These are phyloP conservation scores for Rotaria sp. DNA, from an alignment of 2,888 invertebrate species.

Conservation along the genomic window DNA sequence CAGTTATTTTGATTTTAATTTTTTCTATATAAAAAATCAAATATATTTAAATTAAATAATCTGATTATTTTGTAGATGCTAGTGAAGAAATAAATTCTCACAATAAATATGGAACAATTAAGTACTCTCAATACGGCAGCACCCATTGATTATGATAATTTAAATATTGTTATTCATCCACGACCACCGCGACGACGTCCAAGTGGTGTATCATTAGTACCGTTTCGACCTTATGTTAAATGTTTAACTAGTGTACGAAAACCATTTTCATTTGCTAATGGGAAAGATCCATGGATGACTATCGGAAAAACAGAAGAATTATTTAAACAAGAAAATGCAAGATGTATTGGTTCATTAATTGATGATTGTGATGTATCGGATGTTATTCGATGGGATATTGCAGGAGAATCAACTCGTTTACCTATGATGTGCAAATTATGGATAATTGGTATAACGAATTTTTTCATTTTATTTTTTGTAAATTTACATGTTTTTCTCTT, in stretches of 20 bases:
- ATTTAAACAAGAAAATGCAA: not conserved
- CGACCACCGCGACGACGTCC: not conserved
- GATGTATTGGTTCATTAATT: constrained; percentile 20
- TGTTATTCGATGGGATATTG: constrained; percentile 21
- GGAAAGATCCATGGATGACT: not conserved
- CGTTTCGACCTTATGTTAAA: not conserved
- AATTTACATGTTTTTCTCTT: not conserved
- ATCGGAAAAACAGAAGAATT: not conserved
- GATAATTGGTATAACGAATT: not conserved
- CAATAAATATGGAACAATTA: no score
- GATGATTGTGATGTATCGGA: constrained; percentile 9
- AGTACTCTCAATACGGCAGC: not conserved
- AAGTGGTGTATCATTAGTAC: not conserved
- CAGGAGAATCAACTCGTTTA: not conserved
- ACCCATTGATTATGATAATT: not conserved
- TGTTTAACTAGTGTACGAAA: not conserved
- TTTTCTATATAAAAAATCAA: no score
- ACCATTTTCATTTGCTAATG: not conserved
- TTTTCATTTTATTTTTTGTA: no score
- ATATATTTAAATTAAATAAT: no score
- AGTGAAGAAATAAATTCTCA: no score
- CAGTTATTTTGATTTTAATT: not conserved
- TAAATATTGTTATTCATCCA: not conserved
- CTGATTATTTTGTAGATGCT: no score
- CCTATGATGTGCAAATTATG: constrained; percentile 28